Base-by-base conservation (phyloP, 2,113 vertebrate genomes). In the Psilopogon haemacephalus region DNA sequence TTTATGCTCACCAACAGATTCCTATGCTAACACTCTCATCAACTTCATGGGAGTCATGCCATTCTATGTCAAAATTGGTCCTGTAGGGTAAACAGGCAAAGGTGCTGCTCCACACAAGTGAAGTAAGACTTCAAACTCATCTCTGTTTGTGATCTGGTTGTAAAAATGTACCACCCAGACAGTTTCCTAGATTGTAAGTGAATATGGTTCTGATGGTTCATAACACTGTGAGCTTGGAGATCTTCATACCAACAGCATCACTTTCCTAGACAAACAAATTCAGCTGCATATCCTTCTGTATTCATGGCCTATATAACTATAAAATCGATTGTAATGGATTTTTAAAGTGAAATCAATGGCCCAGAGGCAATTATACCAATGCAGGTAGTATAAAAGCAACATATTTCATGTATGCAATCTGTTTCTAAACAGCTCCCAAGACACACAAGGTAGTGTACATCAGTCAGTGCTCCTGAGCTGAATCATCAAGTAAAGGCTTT, bases 321-420 rank as follows among this genome's bases (percentile, higher is more conserved):
- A 92, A 94, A 91, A 85, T 80, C 37, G 27, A 85, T 85, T 68
- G 15, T 77, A 92, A 94, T 87, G 55, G 84, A 73, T 87, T 89
- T 92, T 90, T 73, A 5, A 93, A 87, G 82, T 79, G 0, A 92
- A 93, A 89, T 93, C 82, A 86, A 89, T 93, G 56, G 32, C 33
- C 68, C 59, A 80, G 56, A 89, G 55, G 67, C 42, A 92, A 92
- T 96, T 96, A 63, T 67, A 79, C 79, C 46, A 76, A 73, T 63
- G 60, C 74, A 93, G 80, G 89, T 92, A 17, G 37, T 65, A 90
- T 73, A 79, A 96, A 93, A 70, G 7, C n/a, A 52, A 91, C n/a
- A 32, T 70, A 89, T 79, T 94, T 92, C 63, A 80, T 70, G 32
- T n/a, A 60, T 26, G 32, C 84, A 94, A 91, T 95, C 94, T 90